Base-by-base conservation (phyloP, 2,797 vertebrate genomes). In the Taeniopygia guttata region DNA sequence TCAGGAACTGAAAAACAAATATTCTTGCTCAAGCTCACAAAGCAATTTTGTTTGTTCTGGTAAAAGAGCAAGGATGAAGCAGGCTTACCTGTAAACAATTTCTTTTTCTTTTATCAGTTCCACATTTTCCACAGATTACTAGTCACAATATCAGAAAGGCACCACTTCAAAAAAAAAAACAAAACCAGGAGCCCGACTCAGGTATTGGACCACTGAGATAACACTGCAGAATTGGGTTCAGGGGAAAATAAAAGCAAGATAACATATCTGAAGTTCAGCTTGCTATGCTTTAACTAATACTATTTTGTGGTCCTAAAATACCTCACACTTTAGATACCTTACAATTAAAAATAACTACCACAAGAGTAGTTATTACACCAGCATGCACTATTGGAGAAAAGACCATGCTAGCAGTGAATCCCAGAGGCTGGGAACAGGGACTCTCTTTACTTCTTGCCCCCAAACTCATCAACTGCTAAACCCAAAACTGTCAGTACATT, bases 51-150 rank as follows among this genome's bases (percentile, higher is more conserved):
- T 69, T 93, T 66, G 74, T 56, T 93, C 74, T 84, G 48, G 38
- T 84, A 77, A 93, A 91, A 86, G 30, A 88, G 67, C 40, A 60
- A 69, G 32, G 43, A 81, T 56, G 67, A 92, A 93, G 18, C 42
- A 79, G 46, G 34, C 48, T 91, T 91, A 81, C 83, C 75, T 80
- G 75, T 79, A 96, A 93, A 87, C 56, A 84, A 46, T 60, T 91
- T 81, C 2, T 87, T 96, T 93, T 90, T 83, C 49, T 91, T 88
- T 90, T 92, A 84, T 92, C 77, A 82, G 42, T 86, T 93, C 70
- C 81, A 69, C 48, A 34, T 60, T 88, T 79, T 88, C 64, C 30
- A 77, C 38, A 86, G 76, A 76, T 70, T 89, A 32, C 45, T 92
- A 89, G 58, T 88, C 87, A 67, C 66, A 49, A 29, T 68, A 88